A percentile compares a stretch with the other conserved stretches of the same genome.
Conservation (phyloP, 2,797 vertebrate genomes). For the Falco biarmicus region DNA sequence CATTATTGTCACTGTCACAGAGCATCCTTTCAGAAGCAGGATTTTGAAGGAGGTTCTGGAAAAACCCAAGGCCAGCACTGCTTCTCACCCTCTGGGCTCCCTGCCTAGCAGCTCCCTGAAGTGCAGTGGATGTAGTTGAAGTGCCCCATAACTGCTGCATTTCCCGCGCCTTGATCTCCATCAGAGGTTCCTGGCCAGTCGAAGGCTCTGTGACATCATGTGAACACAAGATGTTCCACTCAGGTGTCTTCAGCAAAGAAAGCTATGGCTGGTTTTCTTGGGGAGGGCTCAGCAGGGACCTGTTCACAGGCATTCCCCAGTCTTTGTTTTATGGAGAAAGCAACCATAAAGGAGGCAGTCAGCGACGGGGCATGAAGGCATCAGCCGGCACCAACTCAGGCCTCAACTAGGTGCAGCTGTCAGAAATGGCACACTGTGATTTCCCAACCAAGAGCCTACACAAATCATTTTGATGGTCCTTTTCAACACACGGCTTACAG, state of each 20-base stretch:
- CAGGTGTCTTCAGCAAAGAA: not conserved
- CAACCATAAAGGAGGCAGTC: not conserved
- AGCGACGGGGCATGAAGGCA: not conserved
- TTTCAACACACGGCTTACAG: not conserved
- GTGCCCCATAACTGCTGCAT: not conserved
- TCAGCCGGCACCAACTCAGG: not conserved
- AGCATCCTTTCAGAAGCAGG: not conserved
- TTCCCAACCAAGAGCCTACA: not conserved
- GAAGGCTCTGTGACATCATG: not conserved
- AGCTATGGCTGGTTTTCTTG: not conserved
- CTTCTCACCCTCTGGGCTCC: not conserved
- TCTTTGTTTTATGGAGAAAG: not conserved
- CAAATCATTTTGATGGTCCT: not conserved
- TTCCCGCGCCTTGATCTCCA: not conserved
- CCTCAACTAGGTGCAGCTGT: not conserved
- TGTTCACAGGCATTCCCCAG: not conserved
- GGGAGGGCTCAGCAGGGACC: not conserved
- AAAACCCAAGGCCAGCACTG: not conserved
- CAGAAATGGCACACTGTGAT: not conserved
- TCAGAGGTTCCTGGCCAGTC: rapidly evolving
- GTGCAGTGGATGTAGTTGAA: not conserved
- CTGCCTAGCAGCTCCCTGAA: not conserved
- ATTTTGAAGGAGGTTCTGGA: not conserved
- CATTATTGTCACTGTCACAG: not conserved
- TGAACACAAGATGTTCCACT: not conserved